phyloP scores from a whole-genome alignment of 2,888 invertebrate species.

The Heliconius aoede region DNA sequence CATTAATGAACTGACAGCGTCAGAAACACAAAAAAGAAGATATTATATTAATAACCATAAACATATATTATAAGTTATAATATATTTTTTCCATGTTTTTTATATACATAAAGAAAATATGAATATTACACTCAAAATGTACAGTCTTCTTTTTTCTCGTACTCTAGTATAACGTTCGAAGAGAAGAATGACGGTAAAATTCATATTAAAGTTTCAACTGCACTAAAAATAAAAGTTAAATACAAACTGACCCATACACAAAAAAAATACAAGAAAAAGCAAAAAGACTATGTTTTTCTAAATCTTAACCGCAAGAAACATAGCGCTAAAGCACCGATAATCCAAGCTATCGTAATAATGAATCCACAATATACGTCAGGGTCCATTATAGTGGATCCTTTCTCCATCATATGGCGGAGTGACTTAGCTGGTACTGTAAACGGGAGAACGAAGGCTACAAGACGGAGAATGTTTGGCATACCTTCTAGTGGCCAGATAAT shows the following conservation, averaged over 20 bases:
- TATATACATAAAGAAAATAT: not conserved
- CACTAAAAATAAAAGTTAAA: not conserved
- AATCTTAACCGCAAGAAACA: conserved; percentile 79
- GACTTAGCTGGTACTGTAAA: conserved; percentile 91
- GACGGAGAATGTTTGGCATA: conserved; percentile 85
- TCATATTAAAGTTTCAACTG: not conserved
- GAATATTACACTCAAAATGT: not conserved
- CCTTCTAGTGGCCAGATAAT: conserved; percentile 88
- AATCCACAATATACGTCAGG: conserved; percentile 90
- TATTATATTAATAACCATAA: no score
- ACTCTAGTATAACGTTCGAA: no score
- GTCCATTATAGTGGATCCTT: conserved; percentile 88
- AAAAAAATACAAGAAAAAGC: no score
- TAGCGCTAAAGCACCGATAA: conserved; percentile 79
- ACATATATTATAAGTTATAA: not conserved
- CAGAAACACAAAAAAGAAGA: no score
- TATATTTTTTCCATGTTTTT: not conserved
- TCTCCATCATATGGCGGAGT: conserved; percentile 89
- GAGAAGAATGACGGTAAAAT: no score
- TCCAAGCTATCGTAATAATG: conserved; percentile 87
- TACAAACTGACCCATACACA: not conserved
- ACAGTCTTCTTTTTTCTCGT: no score
- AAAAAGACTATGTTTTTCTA: conserved; percentile 67
- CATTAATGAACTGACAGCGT: no score
- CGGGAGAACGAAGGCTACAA: conserved; percentile 87